Conservation (phyloP, 1,140 invertebrate genomes). For the Daktulosphaira vitifoliae region DNA sequence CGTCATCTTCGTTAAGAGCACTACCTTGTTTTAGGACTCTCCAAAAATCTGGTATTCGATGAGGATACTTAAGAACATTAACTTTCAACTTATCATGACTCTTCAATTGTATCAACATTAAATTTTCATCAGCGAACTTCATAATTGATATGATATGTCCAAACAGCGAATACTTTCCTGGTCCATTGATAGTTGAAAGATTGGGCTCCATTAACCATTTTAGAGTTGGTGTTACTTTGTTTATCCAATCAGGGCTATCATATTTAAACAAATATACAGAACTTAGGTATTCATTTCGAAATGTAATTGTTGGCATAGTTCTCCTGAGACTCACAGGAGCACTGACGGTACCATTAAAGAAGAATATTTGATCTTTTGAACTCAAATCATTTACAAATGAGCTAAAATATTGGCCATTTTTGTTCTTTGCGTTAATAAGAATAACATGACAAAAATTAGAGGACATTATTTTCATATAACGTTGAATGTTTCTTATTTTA, state of each 20-base stretch:
- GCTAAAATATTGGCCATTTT: not conserved
- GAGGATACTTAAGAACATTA: not conserved
- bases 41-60: not conserved
- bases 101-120: not conserved
- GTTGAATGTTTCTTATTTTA: too few species aligned
- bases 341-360: not conserved
- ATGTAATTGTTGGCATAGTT: not conserved
- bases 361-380: not conserved
- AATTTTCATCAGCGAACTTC: not conserved
- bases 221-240: not conserved
- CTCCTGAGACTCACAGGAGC: too few species aligned
- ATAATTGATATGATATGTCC: not conserved
- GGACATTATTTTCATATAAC: too few species aligned
- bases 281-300: not conserved
- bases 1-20: not conserved
- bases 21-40: not conserved
- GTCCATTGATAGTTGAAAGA: not conserved
- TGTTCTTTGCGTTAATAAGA: not conserved
- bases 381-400: not conserved
- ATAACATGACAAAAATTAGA: not conserved
- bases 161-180: constrained; percentile 4
- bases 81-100: not conserved
- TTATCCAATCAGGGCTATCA: too few species aligned
- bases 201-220: not conserved
- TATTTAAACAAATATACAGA: not conserved